Evolutionary conservation across 2,797 vertebrate genomes (phyloP).

Genomic region (Botia kubotai): DNA sequence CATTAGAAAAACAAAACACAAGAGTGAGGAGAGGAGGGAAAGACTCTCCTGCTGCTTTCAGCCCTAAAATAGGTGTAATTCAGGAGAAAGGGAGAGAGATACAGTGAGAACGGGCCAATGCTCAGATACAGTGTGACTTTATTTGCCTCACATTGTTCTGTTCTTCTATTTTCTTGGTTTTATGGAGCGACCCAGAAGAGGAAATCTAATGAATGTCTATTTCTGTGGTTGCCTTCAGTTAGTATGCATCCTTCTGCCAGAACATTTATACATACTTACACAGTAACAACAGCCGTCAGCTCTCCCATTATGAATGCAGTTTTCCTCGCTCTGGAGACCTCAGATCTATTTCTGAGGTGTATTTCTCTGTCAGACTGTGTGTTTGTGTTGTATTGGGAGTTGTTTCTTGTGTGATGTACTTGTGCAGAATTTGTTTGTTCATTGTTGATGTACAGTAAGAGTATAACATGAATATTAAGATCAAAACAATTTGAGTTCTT

Average conservation of each 20-base stretch:
- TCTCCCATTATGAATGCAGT: neutral
- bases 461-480: neutral
- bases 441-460: neutral
- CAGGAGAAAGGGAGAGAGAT: constrained; percentile 34
- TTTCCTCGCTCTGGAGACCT: neutral
- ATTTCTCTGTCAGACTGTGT: too few species aligned
- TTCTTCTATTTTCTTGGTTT: constrained; percentile 4
- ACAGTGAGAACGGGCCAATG: constrained; percentile 15
- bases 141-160: constrained; percentile 10
- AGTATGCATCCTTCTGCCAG: neutral
- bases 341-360: neutral
- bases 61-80: constrained; percentile 56
- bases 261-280: neutral
- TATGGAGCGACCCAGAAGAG: neutral
- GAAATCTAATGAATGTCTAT: neutral
- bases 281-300: neutral
- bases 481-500: neutral
- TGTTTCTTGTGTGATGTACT: neutral
- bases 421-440: too few species aligned
- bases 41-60: constrained; percentile 59
- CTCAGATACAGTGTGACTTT: constrained; percentile 7
- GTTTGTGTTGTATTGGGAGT: neutral
- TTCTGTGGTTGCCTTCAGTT: constrained; percentile 8
- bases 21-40: constrained; percentile 55
- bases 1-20: constrained; percentile 72